Percentiles rank a stretch among this genome's conserved stretches.
These are phyloP conservation scores for Corythaixoides concolor DNA, from an alignment of 2,113 vertebrate species.

Conservation along the genomic window DNA sequence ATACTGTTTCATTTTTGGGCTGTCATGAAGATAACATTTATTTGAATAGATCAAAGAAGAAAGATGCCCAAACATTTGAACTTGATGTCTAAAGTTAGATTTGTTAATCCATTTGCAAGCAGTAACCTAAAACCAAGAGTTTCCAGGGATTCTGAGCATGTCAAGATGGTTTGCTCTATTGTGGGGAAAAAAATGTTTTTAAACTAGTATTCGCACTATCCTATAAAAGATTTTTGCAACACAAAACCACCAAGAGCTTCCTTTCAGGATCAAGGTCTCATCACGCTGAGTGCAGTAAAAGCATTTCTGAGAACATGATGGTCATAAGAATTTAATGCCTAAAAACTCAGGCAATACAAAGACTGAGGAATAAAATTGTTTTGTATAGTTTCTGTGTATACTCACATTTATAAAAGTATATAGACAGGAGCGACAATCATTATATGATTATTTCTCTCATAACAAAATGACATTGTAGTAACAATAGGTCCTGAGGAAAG, in stretches of 20 bases:
- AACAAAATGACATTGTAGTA: neutral
- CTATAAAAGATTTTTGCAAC: neutral
- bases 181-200: neutral
- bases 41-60: neutral
- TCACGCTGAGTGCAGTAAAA: neutral
- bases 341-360: neutral
- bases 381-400: neutral
- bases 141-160: neutral
- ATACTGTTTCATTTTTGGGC: neutral
- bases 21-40: neutral
- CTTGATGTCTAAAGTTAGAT: neutral
- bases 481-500: neutral
- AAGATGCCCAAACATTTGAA: neutral
- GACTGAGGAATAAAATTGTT: neutral
- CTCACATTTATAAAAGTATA: neutral
- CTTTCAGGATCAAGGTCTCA: conserved; percentile 12
- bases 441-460: neutral
- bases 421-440: neutral
- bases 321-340: neutral
- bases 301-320: neutral
- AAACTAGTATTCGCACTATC: neutral
- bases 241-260: neutral
- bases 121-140: neutral
- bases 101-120: neutral
- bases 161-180: neutral